A percentile compares a stretch with the other conserved stretches of the same genome.
phyloP scores from a whole-genome alignment of 2,888 invertebrate genomes.

The Lathronympha strigana region DNA sequence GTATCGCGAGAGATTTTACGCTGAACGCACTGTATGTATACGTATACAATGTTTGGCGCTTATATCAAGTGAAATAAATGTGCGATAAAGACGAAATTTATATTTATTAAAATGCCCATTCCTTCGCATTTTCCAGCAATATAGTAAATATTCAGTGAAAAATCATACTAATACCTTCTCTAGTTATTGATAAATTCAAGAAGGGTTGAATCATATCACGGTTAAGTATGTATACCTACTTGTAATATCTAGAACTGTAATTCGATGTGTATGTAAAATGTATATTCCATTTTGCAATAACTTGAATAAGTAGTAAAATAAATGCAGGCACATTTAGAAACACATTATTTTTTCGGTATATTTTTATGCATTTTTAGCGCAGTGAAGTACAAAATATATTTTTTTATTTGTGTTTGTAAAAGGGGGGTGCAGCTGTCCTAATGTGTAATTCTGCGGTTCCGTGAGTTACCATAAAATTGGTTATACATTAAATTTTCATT shows the following conservation, averaged over 20 bases:
- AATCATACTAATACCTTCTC: constrained; percentile 23
- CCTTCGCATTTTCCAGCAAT: neutral
- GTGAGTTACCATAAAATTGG: too few relatives aligned
- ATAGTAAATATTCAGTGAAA: constrained; percentile 5
- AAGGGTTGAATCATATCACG: constrained; percentile 78
- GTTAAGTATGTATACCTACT: constrained; percentile 67
- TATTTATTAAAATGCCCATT: neutral
- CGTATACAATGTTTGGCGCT: neutral
- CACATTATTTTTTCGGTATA: constrained; percentile 35
- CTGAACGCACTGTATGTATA: neutral
- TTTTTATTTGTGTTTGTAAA: constrained; percentile 12
- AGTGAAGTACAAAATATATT: constrained; percentile 36
- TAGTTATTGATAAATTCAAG: constrained; percentile 39
- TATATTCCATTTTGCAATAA: constrained; percentile 65
- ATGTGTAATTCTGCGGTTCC: too few relatives aligned
- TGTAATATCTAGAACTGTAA: constrained; percentile 62
- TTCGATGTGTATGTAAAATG: constrained; percentile 62
- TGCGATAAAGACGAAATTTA: too few relatives aligned
- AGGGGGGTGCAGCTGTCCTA: constrained; percentile 4
- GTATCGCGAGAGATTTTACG: too few relatives aligned
- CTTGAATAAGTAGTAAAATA: constrained; percentile 45
- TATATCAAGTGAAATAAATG: neutral
- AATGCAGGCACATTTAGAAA: constrained; percentile 33
- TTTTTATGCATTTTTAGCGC: constrained; percentile 30
- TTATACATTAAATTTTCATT: too few relatives aligned